Conservation (phyloP, 2,797 vertebrate genomes). For the Stomatorhinus walkeri region DNA sequence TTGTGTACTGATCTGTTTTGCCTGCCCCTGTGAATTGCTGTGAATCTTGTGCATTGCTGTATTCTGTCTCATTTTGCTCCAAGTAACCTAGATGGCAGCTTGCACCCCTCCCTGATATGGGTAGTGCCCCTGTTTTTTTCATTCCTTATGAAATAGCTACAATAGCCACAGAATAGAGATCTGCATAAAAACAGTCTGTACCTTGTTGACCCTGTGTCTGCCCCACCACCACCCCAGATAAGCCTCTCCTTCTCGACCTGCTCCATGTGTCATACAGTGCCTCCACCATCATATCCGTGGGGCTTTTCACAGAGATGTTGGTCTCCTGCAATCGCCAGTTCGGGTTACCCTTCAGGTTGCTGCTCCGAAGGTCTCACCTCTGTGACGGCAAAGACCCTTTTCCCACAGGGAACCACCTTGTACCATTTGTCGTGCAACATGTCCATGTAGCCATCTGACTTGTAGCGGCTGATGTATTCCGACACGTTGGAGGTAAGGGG, state of each 20-base stretch:
- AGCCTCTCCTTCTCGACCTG: background rate
- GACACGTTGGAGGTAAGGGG: slow-evolving; percentile 72
- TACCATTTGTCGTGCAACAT: slow-evolving; percentile 81
- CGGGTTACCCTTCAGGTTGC: background rate
- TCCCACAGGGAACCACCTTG: slow-evolving; percentile 77
- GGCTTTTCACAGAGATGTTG: background rate
- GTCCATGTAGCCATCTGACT: slow-evolving; percentile 75
- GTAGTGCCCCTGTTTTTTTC: background rate
- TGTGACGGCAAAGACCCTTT: slow-evolving; percentile 69
- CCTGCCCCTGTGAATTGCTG: background rate
- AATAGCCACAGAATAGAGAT: background rate
- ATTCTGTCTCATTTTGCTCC: background rate
- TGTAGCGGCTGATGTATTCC: slow-evolving; percentile 76
- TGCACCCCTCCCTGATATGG: background rate
- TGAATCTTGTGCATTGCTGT: background rate
- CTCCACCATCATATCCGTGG: background rate
- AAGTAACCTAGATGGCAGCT: background rate
- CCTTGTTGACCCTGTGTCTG: background rate
- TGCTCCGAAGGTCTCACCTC: slow-evolving; percentile 53
- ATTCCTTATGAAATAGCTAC: background rate
- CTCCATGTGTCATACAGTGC: background rate
- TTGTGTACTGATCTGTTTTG: slow-evolving; percentile 9
- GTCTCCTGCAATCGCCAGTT: background rate
- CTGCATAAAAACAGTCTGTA: background rate
- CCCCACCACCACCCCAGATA: background rate